These are phyloP conservation scores for Proteles cristata DNA, from an alignment of 2,113 vertebrate genomes.

Conservation along the genomic window DNA sequence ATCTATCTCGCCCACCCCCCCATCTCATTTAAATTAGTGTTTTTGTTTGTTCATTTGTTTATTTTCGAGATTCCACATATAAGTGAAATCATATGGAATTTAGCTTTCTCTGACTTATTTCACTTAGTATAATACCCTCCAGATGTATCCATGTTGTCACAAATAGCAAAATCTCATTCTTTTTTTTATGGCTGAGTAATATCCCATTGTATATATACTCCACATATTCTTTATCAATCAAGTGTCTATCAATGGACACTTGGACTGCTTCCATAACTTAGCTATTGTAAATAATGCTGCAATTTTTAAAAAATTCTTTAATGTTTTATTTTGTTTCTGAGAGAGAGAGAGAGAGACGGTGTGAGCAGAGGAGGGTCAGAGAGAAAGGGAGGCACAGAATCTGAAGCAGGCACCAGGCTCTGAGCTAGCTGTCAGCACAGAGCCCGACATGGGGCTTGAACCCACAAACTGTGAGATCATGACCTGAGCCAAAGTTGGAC, in stretches of 20 bases:
- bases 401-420: no score
- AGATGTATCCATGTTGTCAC: background rate
- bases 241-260: background rate
- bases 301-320: background rate
- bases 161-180: background rate
- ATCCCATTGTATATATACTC: background rate
- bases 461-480: no score
- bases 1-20: background rate
- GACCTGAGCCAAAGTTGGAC: no score
- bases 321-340: no score
- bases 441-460: no score
- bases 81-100: background rate
- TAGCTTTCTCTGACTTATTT: background rate
- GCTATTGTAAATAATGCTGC: background rate
- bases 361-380: no score
- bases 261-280: background rate
- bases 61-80: background rate
- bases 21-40: background rate
- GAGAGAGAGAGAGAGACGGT: no score
- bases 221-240: background rate
- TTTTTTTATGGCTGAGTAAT: background rate
- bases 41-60: background rate
- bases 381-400: no score
- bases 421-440: no score
- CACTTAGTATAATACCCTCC: background rate